Evolutionary conservation across 2,113 vertebrate species (phyloP).

Genomic region (Thamnaconus septentrionalis): DNA sequence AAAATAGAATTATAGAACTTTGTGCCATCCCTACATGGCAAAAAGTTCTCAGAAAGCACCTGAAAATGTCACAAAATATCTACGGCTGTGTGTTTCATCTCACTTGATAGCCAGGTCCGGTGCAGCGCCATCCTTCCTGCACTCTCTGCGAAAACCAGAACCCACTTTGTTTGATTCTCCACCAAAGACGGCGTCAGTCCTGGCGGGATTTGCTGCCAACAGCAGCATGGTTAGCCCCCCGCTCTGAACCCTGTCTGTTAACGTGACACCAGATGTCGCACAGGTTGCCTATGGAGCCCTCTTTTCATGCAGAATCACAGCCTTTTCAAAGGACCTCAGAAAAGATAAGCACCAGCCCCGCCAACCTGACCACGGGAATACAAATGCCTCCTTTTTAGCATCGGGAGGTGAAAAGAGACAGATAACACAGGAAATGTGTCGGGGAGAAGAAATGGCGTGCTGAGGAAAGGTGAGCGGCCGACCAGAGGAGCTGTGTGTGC

Average conservation of each 20-base stretch:
- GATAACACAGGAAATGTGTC: constrained; percentile 48
- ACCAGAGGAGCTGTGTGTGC: background rate
- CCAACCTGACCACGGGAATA: constrained; percentile 49
- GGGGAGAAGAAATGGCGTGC: constrained; percentile 13
- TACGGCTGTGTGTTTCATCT: no score
- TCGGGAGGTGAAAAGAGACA: constrained; percentile 42
- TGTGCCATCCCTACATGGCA: no score
- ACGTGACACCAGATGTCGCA: no score
- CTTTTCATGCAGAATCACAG: constrained; percentile 47
- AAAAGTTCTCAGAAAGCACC: no score
- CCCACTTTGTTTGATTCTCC: no score
- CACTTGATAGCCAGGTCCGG: no score
- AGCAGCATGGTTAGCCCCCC: constrained; percentile 14
- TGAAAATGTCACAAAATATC: no score
- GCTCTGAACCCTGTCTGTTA: constrained; percentile 22
- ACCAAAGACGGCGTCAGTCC: no score
- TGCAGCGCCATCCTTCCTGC: no score
- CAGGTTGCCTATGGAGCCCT: constrained; percentile 32
- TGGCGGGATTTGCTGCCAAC: background rate
- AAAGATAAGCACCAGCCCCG: constrained; percentile 50
- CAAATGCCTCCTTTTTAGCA: constrained; percentile 62
- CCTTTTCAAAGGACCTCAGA: constrained; percentile 49
- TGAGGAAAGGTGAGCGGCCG: background rate
- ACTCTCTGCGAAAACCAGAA: no score
- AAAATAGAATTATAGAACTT: no score